Percentiles rank a stretch among this genome's conserved stretches.
phyloP scores from a whole-genome alignment of 2,888 invertebrate species.

The Andrena praecox region DNA sequence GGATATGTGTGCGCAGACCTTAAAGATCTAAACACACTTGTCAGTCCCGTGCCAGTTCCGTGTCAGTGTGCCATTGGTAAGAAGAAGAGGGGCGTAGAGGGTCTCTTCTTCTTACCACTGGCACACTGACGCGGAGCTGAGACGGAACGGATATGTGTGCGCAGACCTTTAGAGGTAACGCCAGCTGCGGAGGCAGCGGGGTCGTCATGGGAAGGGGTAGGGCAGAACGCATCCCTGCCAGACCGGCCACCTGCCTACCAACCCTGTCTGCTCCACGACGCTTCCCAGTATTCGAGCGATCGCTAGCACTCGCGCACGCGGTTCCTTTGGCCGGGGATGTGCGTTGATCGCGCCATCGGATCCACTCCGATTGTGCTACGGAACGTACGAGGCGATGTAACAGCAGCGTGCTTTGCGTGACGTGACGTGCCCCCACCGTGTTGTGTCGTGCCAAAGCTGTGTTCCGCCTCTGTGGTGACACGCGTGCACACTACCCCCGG shows the following conservation, averaged over 20 bases:
- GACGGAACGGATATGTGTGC: no score
- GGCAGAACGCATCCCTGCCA: slow-evolving; percentile 76
- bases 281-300: slow-evolving; percentile 77
- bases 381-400: slow-evolving; percentile 34
- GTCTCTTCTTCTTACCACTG: no score
- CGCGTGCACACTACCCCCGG: not conserved
- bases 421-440: slow-evolving; percentile 22
- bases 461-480: not conserved
- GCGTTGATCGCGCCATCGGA: slow-evolving; percentile 65
- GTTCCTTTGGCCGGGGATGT: slow-evolving; percentile 59
- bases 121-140: no score
- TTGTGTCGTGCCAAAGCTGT: not conserved
- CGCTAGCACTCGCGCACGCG: slow-evolving; percentile 69
- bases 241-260: slow-evolving; percentile 75
- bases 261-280: slow-evolving; percentile 71
- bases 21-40: no score
- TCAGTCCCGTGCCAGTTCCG: no score
- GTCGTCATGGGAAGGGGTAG: slow-evolving; percentile 68
- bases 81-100: no score
- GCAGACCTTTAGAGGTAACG: not conserved
- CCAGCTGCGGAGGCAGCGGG: slow-evolving; percentile 32
- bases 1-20: no score
- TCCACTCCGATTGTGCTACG: slow-evolving; percentile 51
- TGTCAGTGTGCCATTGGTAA: no score
- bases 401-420: slow-evolving; percentile 39